Evolutionary conservation across 2,797 vertebrate genomes (phyloP).

Genomic region (Cynopterus sphinx): DNA sequence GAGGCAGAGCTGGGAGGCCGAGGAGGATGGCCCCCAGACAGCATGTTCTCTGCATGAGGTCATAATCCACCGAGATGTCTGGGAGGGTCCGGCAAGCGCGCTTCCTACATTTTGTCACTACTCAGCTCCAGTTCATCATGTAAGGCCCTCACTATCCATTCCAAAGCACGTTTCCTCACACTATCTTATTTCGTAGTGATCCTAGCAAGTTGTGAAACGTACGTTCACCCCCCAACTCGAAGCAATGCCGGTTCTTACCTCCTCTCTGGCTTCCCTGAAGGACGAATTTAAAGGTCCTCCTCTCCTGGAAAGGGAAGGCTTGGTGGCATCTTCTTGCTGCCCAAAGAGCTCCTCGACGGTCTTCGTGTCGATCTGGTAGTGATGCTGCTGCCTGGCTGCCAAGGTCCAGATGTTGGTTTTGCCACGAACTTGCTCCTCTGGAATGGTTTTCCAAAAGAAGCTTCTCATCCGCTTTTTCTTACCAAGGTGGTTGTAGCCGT

Average conservation of each 20-base stretch:
- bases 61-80: neutral
- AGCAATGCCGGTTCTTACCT: slow-evolving; percentile 87
- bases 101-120: neutral
- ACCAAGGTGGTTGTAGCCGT: slow-evolving; percentile 84
- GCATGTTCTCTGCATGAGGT: slow-evolving; percentile 51
- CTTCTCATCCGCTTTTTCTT: slow-evolving; percentile 95
- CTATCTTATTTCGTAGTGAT: neutral
- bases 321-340: slow-evolving; percentile 91
- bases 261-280: slow-evolving; percentile 93
- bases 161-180: neutral
- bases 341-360: slow-evolving; percentile 98
- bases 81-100: neutral
- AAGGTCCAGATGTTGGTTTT: slow-evolving; percentile 98
- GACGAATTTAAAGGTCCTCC: slow-evolving; percentile 86
- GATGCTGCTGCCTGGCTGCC: slow-evolving; percentile 91
- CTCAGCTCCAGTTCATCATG: neutral
- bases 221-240: neutral
- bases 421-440: slow-evolving; percentile 96
- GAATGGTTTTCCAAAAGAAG: slow-evolving; percentile 99
- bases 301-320: slow-evolving; percentile 73
- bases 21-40: neutral
- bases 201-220: neutral
- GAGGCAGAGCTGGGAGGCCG: neutral
- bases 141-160: neutral
- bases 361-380: slow-evolving; percentile 95